phyloP scores from a whole-genome alignment of 1,140 invertebrate genomes.

The Drosophila serrata region DNA sequence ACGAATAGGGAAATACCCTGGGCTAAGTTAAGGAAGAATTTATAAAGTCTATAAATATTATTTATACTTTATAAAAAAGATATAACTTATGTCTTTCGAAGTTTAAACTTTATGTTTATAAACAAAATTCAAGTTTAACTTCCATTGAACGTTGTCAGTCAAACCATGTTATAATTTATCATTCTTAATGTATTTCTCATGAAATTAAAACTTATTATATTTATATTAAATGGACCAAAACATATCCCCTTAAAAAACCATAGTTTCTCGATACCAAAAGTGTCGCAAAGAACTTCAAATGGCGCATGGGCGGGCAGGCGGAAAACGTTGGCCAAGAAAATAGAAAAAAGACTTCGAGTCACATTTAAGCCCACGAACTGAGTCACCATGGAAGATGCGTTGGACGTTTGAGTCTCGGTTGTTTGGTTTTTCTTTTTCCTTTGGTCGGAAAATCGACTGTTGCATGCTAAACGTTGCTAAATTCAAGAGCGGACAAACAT shows the following conservation, averaged over 20 bases:
- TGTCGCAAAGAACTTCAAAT: slow-evolving; percentile 28
- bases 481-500: slow-evolving; percentile 55
- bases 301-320: slow-evolving; percentile 69
- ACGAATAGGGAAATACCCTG: slow-evolving; percentile 12
- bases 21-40: no score
- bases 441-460: slow-evolving; percentile 51
- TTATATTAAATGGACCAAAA: background rate
- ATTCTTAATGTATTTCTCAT: background rate
- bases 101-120: background rate
- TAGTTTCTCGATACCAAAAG: background rate
- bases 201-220: background rate
- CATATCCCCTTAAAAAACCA: background rate
- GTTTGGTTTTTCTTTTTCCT: background rate
- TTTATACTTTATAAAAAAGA: background rate
- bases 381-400: slow-evolving; percentile 73
- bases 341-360: background rate
- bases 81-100: no score
- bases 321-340: slow-evolving; percentile 54
- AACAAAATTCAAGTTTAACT: accelerated
- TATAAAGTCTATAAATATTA: background rate
- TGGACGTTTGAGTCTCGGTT: slow-evolving; percentile 40
- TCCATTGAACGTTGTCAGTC: no score
- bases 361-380: slow-evolving; percentile 56
- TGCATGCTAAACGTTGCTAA: slow-evolving; percentile 75
- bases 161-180: accelerated